phyloP scores from a whole-genome alignment of 2,797 vertebrate species.

The Tapera naevia region DNA sequence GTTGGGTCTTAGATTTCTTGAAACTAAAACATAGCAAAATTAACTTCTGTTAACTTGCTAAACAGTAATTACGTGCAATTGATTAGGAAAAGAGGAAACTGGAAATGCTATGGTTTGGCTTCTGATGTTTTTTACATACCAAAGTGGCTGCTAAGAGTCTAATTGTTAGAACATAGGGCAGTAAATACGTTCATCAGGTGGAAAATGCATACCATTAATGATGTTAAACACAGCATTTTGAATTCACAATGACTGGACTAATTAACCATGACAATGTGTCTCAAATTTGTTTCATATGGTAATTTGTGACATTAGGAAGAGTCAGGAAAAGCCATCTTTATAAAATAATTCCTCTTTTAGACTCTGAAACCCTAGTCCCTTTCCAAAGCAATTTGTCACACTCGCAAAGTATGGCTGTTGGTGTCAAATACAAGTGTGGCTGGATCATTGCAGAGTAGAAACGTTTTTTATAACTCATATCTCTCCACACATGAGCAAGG shows the following conservation, averaged over 20 bases:
- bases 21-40: not conserved
- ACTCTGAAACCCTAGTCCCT: not conserved
- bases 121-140: not conserved
- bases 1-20: not conserved
- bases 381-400: constrained; percentile 3
- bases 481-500: not conserved
- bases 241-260: not conserved
- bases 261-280: not conserved
- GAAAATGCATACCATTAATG: constrained; percentile 9
- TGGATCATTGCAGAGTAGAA: not conserved
- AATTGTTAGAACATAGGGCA: not conserved
- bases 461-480: not conserved
- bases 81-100: not conserved
- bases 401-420: not conserved
- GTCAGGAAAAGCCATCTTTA: not conserved
- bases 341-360: not conserved
- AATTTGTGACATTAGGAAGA: not conserved
- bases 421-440: not conserved
- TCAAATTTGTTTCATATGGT: not conserved
- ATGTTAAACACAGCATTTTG: constrained; percentile 15
- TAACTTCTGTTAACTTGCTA: not conserved
- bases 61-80: not conserved
- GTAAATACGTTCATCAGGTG: not conserved
- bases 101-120: not conserved
- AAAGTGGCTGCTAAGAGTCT: not conserved